A percentile compares a stretch with the other conserved stretches of the same genome.
phyloP scores from a whole-genome alignment of 2,797 vertebrate species.

The Onychomys leucogaster region DNA sequence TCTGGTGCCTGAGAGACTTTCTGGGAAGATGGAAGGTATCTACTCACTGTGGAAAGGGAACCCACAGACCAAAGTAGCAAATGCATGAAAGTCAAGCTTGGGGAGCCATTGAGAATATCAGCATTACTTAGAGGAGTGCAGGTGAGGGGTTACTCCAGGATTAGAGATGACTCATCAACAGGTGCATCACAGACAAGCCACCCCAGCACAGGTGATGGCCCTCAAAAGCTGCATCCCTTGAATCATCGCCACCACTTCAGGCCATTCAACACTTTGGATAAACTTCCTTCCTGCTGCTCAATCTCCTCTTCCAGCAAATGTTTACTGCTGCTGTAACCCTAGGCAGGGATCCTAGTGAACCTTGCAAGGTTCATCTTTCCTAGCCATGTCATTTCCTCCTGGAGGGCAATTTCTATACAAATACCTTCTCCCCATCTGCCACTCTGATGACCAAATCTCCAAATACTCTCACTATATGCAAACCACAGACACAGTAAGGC shows the following conservation, averaged over 20 bases:
- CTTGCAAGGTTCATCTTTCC: background rate
- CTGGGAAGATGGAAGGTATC: background rate
- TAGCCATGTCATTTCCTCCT: background rate
- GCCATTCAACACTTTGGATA: background rate
- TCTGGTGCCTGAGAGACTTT: background rate
- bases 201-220: background rate
- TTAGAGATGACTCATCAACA: too few species aligned
- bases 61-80: background rate
- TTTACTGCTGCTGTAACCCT: background rate
- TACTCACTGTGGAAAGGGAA: accelerated
- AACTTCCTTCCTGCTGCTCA: background rate
- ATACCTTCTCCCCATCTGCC: too few species aligned
- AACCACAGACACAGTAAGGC: too few species aligned
- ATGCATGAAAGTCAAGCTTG: background rate
- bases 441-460: background rate
- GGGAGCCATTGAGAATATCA: background rate
- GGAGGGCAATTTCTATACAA: background rate
- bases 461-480: background rate
- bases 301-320: background rate
- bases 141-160: background rate
- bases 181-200: background rate
- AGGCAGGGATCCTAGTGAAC: background rate
- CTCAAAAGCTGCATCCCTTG: too few species aligned
- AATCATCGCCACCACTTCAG: background rate
- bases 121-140: background rate